A percentile compares a stretch with the other conserved stretches of the same genome.
phyloP scores from a whole-genome alignment of 2,113 vertebrate genomes.

The Cryptomyrus ogoouensis region DNA sequence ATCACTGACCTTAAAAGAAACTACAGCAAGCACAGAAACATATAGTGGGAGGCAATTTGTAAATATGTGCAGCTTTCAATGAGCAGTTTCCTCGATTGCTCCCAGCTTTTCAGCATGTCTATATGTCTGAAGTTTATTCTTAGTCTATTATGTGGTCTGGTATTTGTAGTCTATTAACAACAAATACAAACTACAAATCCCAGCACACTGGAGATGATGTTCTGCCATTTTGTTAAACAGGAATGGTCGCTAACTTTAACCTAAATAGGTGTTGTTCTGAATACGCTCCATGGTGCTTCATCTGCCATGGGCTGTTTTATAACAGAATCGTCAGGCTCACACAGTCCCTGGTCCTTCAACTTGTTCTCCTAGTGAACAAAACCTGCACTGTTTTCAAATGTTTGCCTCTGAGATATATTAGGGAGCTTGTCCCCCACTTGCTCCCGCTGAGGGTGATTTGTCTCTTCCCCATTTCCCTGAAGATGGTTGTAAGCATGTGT shows the following conservation, averaged over 20 bases:
- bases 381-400: not conserved
- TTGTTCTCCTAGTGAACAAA: not conserved
- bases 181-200: not conserved
- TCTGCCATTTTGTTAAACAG: not conserved
- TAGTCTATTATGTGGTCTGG: not conserved
- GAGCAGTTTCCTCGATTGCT: not conserved
- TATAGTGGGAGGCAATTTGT: not conserved
- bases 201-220: not conserved
- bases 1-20: not conserved
- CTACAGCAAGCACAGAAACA: not conserved
- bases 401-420: not conserved
- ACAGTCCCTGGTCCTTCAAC: not conserved
- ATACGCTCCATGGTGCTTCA: not conserved
- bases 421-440: not conserved
- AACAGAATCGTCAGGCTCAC: not conserved
- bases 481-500: not conserved
- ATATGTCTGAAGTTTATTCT: not conserved
- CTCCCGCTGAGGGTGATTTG: not conserved
- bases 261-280: not conserved
- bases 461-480: not conserved
- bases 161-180: not conserved
- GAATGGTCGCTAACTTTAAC: not conserved
- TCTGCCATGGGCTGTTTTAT: not conserved
- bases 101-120: not conserved
- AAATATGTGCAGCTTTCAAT: not conserved